Percentiles rank a stretch among this genome's conserved stretches.
Evolutionary conservation across 2,797 vertebrate genomes (phyloP).

Genomic region (Pelobates cultripes): DNA sequence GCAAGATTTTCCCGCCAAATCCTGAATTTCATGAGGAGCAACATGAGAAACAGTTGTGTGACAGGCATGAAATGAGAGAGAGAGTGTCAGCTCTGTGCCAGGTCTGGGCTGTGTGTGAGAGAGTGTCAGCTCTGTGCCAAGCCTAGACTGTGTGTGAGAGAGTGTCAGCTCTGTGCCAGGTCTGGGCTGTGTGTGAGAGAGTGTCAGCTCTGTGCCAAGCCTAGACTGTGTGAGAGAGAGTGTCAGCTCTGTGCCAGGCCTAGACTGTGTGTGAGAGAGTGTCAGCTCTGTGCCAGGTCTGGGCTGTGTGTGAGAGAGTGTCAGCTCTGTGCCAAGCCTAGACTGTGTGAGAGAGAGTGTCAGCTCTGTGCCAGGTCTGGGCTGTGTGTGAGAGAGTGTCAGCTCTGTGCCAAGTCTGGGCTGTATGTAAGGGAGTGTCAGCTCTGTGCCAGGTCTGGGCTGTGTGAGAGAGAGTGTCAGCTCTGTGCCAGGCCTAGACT

Average conservation of each 20-base stretch:
- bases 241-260: not conserved
- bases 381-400: not conserved
- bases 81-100: not conserved
- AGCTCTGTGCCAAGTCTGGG: too few species aligned
- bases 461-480: too few species aligned
- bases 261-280: not conserved
- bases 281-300: not conserved
- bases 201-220: too few species aligned
- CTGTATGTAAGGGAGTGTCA: not conserved
- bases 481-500: too few species aligned
- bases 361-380: not conserved
- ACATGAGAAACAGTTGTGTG: not conserved
- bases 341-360: not conserved
- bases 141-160: too few species aligned
- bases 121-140: too few species aligned
- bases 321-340: not conserved
- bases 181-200: not conserved
- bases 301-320: not conserved
- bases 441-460: not conserved
- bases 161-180: too few species aligned
- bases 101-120: too few species aligned
- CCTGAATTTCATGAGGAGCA: not conserved
- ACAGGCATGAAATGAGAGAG: not conserved
- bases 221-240: too few species aligned
- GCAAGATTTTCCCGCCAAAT: slow-evolving; percentile 35